phyloP scores from a whole-genome alignment of 1,140 invertebrate genomes.

The Episyrphus balteatus region DNA sequence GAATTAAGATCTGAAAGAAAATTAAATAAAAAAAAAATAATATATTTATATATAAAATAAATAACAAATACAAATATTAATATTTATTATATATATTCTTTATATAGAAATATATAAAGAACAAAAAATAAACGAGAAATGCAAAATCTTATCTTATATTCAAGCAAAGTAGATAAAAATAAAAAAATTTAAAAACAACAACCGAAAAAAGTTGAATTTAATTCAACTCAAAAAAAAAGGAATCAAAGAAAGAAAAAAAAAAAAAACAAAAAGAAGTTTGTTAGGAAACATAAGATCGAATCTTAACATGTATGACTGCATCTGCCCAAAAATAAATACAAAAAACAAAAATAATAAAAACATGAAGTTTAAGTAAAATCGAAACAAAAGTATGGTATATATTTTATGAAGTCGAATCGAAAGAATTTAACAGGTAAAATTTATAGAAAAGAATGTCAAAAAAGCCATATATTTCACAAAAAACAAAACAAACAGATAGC shows the following conservation, averaged over 20 bases:
- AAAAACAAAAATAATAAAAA: neutral
- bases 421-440: too few relatives aligned
- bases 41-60: too few relatives aligned
- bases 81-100: too few relatives aligned
- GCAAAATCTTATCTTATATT: too few relatives aligned
- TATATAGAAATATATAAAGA: too few relatives aligned
- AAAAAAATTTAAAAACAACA: neutral
- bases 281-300: slow-evolving; percentile 3
- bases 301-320: slow-evolving; percentile 4
- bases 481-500: neutral
- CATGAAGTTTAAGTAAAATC: neutral
- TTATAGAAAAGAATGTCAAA: neutral
- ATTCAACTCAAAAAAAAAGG: neutral
- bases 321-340: neutral
- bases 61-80: too few relatives aligned
- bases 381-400: neutral
- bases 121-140: too few relatives aligned
- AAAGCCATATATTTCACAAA: too few relatives aligned
- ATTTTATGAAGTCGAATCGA: neutral
- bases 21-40: too few relatives aligned
- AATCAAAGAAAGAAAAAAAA: neutral
- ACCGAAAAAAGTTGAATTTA: neutral
- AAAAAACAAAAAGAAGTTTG: neutral
- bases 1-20: too few relatives aligned
- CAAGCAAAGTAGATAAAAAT: neutral